A percentile compares a stretch with the other conserved stretches of the same genome.
Evolutionary conservation across 2,113 vertebrate species (phyloP).

Genomic region (Myotis davidii): DNA sequence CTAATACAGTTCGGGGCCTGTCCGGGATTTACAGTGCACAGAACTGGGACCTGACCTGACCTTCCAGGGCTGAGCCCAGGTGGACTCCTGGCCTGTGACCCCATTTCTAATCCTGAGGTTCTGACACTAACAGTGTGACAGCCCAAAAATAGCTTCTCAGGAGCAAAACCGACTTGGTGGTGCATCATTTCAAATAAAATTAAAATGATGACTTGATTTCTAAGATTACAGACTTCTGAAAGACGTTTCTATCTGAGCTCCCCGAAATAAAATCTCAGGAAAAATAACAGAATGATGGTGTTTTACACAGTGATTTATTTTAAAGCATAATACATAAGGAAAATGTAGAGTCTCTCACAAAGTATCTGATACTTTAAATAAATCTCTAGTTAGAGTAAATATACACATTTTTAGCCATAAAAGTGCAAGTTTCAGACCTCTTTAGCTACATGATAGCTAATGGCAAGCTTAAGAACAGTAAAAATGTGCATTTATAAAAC

Average conservation of each 20-base stretch:
- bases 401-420: not conserved
- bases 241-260: not conserved
- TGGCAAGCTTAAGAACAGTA: conserved; percentile 8
- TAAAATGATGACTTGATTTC: conserved; percentile 25
- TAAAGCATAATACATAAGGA: conserved; percentile 65
- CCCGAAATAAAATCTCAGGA: conserved; percentile 25
- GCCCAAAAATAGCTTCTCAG: not conserved
- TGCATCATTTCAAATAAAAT: not conserved
- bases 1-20: not conserved
- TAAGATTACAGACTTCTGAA: conserved; percentile 5
- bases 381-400: conserved; percentile 24
- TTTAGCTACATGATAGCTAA: conserved; percentile 20
- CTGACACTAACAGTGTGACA: not conserved
- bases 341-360: conserved; percentile 24
- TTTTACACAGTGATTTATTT: conserved; percentile 66
- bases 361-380: conserved; percentile 42
- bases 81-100: not conserved
- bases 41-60: not conserved
- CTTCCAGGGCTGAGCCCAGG: not conserved
- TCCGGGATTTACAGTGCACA: fast-evolving
- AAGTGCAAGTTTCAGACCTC: conserved; percentile 45
- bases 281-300: conserved; percentile 48
- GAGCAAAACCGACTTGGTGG: not conserved
- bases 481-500: conserved; percentile 55
- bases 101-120: not conserved